Evolutionary conservation across 2,888 invertebrate genomes (phyloP).

Genomic region (Nephrotoma guestfalica): DNA sequence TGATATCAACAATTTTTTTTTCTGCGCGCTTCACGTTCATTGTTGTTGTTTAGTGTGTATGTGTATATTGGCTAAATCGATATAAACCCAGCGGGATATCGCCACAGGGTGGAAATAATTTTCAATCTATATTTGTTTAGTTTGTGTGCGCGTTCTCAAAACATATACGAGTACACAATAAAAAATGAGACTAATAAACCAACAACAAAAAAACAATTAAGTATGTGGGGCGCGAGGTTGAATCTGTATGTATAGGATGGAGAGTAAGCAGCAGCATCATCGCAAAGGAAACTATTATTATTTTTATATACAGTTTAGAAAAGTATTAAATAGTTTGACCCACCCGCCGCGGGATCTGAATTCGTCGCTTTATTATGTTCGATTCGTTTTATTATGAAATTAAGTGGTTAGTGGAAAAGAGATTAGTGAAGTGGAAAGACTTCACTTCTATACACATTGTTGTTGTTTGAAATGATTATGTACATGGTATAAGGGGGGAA

Average conservation of each 20-base stretch:
- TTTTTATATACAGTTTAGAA: neutral
- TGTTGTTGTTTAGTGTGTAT: neutral
- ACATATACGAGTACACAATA: neutral
- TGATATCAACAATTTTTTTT: neutral
- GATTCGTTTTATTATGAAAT: neutral
- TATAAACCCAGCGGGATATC: neutral
- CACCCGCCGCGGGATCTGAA: neutral
- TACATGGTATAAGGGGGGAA: neutral
- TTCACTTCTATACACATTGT: neutral
- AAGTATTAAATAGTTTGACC: neutral
- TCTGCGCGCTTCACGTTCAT: neutral
- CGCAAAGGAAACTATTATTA: neutral
- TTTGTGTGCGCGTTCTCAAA: neutral
- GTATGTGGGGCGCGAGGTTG: neutral
- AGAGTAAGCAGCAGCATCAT: too few relatives aligned
- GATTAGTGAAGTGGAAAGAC: neutral
- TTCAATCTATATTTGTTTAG: neutral
- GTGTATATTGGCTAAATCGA: neutral
- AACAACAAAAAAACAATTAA: neutral
- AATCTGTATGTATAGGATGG: too few relatives aligned
- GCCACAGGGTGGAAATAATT: neutral
- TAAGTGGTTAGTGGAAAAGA: neutral
- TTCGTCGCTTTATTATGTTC: neutral
- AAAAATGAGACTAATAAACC: neutral
- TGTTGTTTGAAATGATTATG: neutral